These are phyloP conservation scores for Drosophila setifemur DNA, from an alignment of 1,140 invertebrate species.

Conservation along the genomic window DNA sequence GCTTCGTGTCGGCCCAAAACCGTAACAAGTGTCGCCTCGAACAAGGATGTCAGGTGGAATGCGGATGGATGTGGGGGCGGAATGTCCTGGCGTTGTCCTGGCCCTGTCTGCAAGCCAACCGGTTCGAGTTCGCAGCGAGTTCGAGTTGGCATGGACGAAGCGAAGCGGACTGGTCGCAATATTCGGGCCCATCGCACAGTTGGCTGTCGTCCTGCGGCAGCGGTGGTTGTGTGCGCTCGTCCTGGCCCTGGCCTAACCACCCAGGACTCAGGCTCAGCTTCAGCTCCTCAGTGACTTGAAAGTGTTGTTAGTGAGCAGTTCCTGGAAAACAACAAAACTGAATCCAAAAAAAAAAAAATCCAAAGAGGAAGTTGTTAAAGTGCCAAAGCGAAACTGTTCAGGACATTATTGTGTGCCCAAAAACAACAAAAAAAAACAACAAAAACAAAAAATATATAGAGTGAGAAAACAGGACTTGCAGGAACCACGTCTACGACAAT, in stretches of 20 bases:
- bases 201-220: constrained; percentile 76
- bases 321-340: background rate
- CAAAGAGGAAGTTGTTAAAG: constrained; percentile 22
- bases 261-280: constrained; percentile 29
- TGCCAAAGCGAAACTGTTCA: constrained; percentile 33
- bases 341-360: background rate
- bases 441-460: background rate
- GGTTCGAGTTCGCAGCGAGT: constrained; percentile 36
- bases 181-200: constrained; percentile 58
- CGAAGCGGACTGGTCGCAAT: constrained; percentile 7
- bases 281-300: constrained; percentile 26
- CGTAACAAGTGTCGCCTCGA: constrained; percentile 74
- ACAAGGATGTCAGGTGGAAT: constrained; percentile 35
- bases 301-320: constrained; percentile 35
- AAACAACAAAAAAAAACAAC: background rate
- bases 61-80: constrained; percentile 1
- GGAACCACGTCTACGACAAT: constrained; percentile 45
- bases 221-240: constrained; percentile 73
- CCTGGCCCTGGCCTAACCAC: constrained; percentile 16
- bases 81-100: no score
- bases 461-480: constrained; percentile 22
- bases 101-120: constrained; percentile 25
- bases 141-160: constrained; percentile 28
- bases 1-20: constrained; percentile 21
- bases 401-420: constrained; percentile 25